phyloP scores from a whole-genome alignment of 2,113 vertebrate species.

The Rana temporaria region DNA sequence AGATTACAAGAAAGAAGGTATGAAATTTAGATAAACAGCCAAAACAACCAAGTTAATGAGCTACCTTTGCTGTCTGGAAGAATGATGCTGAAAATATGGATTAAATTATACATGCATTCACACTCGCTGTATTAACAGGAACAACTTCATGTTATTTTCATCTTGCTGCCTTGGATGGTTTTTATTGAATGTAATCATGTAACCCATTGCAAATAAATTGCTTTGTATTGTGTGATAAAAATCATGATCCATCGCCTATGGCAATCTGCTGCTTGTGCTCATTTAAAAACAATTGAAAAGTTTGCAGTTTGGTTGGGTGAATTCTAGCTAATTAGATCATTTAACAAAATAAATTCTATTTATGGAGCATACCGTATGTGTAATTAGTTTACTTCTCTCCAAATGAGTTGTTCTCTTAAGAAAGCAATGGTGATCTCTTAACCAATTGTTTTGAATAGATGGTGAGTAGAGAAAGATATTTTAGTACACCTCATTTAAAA shows the following conservation, averaged over 20 bases:
- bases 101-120: conserved; percentile 32
- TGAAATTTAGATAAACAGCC: conserved; percentile 46
- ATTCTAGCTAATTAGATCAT: conserved; percentile 45
- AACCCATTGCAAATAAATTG: conserved; percentile 52
- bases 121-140: conserved; percentile 46
- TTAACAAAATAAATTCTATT: conserved; percentile 48
- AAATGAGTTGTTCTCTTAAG: background rate
- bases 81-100: conserved; percentile 41
- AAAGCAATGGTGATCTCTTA: conserved; percentile 3
- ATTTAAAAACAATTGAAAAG: conserved; percentile 46
- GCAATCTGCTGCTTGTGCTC: conserved; percentile 47
- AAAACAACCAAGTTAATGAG: conserved; percentile 36
- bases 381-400: conserved; percentile 27
- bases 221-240: conserved; percentile 53
- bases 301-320: conserved; percentile 44
- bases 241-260: conserved; percentile 51
- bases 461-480: background rate
- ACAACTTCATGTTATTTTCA: conserved; percentile 47
- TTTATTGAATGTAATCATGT: conserved; percentile 53
- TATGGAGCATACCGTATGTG: conserved; percentile 30
- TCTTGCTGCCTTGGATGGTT: conserved; percentile 46
- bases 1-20: conserved; percentile 34
- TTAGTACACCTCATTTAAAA: too few relatives aligned
- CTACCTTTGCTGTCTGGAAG: conserved; percentile 41
- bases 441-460: background rate